A percentile compares a stretch with the other conserved stretches of the same genome.
Evolutionary conservation across 2,888 invertebrate species (phyloP).

Genomic region (Dryococelus australis): DNA sequence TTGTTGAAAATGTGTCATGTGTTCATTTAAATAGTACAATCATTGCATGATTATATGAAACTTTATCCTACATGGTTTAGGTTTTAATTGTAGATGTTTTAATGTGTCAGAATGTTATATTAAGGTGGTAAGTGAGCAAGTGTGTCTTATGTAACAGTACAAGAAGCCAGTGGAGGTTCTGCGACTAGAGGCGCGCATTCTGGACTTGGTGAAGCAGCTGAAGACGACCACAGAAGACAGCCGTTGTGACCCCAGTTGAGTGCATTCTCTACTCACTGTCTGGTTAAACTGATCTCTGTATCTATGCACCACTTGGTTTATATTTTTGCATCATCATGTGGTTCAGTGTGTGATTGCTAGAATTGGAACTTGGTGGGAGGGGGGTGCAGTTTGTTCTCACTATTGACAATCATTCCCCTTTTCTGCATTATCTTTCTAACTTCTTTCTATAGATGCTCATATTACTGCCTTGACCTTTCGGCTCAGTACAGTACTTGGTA

Average conservation of each 20-base stretch:
- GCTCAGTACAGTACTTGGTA: too few species aligned
- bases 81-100: too few species aligned
- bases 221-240: constrained; percentile 54
- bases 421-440: neutral
- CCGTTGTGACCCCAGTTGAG: constrained; percentile 56
- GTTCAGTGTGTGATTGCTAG: neutral
- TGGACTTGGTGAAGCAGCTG: constrained; percentile 55
- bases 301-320: neutral
- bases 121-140: neutral
- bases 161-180: constrained; percentile 75
- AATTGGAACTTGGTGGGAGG: too few species aligned
- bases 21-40: too few species aligned
- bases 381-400: neutral
- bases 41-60: too few species aligned
- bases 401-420: neutral
- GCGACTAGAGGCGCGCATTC: constrained; percentile 71
- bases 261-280: neutral
- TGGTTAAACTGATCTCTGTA: neutral
- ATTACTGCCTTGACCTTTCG: neutral
- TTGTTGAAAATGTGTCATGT: too few species aligned
- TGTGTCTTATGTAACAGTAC: constrained; percentile 66
- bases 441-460: neutral
- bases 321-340: neutral
- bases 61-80: too few species aligned
- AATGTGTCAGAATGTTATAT: too few species aligned